Percentiles rank a stretch among this genome's conserved stretches.
Conservation (phyloP, 2,797 vertebrate species). For the Anguilla marmorata region DNA sequence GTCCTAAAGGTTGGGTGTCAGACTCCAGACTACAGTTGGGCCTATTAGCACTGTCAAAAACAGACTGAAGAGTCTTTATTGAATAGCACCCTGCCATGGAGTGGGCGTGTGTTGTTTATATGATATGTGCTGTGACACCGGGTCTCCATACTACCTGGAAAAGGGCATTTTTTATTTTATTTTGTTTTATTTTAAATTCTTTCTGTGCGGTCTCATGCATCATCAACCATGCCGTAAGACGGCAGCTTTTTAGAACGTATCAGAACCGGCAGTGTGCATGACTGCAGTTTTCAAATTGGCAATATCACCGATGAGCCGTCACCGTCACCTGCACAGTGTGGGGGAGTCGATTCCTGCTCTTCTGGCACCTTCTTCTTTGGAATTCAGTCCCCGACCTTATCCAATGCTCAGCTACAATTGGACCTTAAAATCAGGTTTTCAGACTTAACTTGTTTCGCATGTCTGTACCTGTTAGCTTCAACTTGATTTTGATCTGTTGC, state of each 20-base stretch:
- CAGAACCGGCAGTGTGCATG: neutral
- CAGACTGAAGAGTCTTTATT: constrained; percentile 5
- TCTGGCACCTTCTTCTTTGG: neutral
- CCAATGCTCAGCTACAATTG: neutral
- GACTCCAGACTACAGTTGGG: constrained; percentile 15
- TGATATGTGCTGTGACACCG: neutral
- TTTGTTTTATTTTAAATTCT: neutral
- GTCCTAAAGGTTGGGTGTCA: constrained; percentile 28
- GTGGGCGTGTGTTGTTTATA: neutral
- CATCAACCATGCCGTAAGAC: neutral
- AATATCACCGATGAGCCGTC: neutral
- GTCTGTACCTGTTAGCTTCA: neutral
- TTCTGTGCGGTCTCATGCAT: neutral
- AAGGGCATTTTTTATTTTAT: neutral
- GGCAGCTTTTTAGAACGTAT: neutral
- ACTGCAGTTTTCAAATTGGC: constrained; percentile 3
- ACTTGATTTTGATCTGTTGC: neutral
- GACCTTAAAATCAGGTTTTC: neutral
- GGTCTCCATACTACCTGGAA: neutral
- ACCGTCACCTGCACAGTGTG: neutral
- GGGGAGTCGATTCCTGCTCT: neutral
- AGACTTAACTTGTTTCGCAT: neutral
- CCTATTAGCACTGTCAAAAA: constrained; percentile 33
- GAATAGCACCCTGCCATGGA: constrained; percentile 2
- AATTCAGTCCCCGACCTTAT: neutral